Conservation (phyloP, 2,797 vertebrate species). For the Crocidura indochinensis region DNA sequence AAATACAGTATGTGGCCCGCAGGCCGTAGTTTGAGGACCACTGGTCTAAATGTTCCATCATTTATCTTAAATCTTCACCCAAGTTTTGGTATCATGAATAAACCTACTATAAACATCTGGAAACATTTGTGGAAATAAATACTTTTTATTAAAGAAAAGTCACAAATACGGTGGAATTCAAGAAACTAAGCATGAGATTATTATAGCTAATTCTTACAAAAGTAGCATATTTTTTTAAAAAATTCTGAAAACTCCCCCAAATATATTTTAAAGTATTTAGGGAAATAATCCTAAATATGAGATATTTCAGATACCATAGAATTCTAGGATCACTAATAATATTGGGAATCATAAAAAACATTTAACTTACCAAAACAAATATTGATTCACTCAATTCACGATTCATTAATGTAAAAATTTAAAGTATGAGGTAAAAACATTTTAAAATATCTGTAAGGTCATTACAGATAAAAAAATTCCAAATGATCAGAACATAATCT, state of each 20-base stretch:
- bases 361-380: constrained; percentile 8
- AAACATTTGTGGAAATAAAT: not conserved
- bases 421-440: constrained; percentile 40
- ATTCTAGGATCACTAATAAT: not conserved
- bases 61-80: not conserved
- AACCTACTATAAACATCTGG: not conserved
- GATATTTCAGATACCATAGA: constrained; percentile 24
- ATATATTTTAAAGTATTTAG: constrained; percentile 37
- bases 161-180: constrained; percentile 56
- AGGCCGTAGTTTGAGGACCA: too few relatives aligned
- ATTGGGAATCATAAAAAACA: constrained; percentile 12
- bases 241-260: constrained; percentile 28
- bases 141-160: constrained; percentile 34
- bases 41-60: not conserved
- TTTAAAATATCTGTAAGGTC: constrained; percentile 34
- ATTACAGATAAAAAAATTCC: constrained; percentile 26
- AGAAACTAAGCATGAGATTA: constrained; percentile 50
- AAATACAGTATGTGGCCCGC: too few relatives aligned
- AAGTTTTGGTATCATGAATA: not conserved
- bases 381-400: constrained; percentile 19
- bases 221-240: constrained; percentile 7
- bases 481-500: constrained; percentile 27
- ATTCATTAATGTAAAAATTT: constrained; percentile 58
- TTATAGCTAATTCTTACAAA: constrained; percentile 12
- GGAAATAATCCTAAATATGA: constrained; percentile 45